These are phyloP conservation scores for Nymphalis polychloros DNA, from an alignment of 2,888 invertebrate genomes.

Conservation along the genomic window DNA sequence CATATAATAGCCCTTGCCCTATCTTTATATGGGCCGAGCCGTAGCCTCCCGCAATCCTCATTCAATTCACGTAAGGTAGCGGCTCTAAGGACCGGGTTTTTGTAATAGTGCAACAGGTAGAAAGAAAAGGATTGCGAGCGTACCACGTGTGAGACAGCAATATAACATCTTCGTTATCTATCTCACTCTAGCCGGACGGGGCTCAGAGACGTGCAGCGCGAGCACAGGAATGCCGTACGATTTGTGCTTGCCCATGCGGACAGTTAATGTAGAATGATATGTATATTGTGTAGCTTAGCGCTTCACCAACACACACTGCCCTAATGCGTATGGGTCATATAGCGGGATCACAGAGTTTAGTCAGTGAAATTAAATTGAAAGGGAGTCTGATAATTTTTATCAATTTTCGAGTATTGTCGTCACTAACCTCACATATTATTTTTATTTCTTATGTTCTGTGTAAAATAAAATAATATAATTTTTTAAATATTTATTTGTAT, in stretches of 20 bases:
- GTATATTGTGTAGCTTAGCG: slow-evolving; percentile 63
- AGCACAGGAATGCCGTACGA: slow-evolving; percentile 80
- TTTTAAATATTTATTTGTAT: neutral
- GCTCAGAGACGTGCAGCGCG: slow-evolving; percentile 46
- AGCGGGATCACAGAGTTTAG: slow-evolving; percentile 80
- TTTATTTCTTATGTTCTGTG: neutral
- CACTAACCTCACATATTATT: slow-evolving; percentile 26
- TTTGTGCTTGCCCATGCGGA: slow-evolving; percentile 76
- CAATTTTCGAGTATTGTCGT: slow-evolving; percentile 53
- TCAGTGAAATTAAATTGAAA: slow-evolving; percentile 81
- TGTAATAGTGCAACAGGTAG: slow-evolving; percentile 82
- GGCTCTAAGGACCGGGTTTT: slow-evolving; percentile 81
- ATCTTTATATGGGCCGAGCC: slow-evolving; percentile 80
- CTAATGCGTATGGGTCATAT: slow-evolving; percentile 81
- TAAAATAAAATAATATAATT: neutral
- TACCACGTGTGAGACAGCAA: slow-evolving; percentile 60
- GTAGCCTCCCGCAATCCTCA: slow-evolving; percentile 79
- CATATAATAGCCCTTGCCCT: slow-evolving; percentile 77
- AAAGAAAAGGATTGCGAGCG: slow-evolving; percentile 80
- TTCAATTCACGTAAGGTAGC: slow-evolving; percentile 82
- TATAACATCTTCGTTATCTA: slow-evolving; percentile 52
- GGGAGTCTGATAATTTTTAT: slow-evolving; percentile 79
- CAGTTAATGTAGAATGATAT: slow-evolving; percentile 56
- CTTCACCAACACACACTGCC: slow-evolving; percentile 79
- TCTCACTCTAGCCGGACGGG: slow-evolving; percentile 57